Evolutionary conservation across 2,888 invertebrate species (phyloP), one percentile per base, ranked within the genome.

Genomic region (Xanthia togata): DNA sequence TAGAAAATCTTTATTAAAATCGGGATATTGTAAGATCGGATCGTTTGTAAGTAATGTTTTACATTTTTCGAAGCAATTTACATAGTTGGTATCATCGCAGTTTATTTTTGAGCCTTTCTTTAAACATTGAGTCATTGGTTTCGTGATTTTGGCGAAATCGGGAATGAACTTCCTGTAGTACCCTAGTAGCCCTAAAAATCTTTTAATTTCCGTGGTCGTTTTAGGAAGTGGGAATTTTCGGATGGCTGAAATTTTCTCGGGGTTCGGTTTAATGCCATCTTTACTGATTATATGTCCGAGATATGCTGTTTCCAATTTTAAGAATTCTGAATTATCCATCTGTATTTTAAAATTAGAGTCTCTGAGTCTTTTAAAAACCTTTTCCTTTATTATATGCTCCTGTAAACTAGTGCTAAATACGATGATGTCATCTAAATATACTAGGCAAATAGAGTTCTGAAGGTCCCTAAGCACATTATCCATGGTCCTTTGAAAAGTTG

Each of bases 81-180:
- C 11, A 53, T 53, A 53, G 23, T 53, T 62, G 9, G 11, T 53
- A 23, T 62, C 38, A 38, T 62, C 12, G 12, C 11, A 62, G 2
- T 2, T 26, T 31, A 59, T 59, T 26, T 59, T 59, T 11, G 53
- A 23, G 8, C 60, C 60, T 11, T 60, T 70, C 9, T 70, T 70
- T 60, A 70, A 17, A 23, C 70, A 60, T 14, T 47, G 70, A 1
- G 70, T 70, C 4, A 70, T 12, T 12, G 70, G 70, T 35, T 70
- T 70, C 1, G 60, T 70, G 2, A 60, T 70, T 14, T 11, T 31
- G 4, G 70, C 47, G 23, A 70, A 70, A 35, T 70, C 70, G 3
- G 70, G 70, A 8, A 70, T 70, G 41, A 41, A 41, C 41, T 38
- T 38, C 41, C 41, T 38, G 38, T 38, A n/a, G n/a, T n/a, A n/a